Percentiles rank a stretch among this genome's conserved stretches.
Conservation (phyloP, 2,888 invertebrate species). For the Philopedon plagiatum region DNA sequence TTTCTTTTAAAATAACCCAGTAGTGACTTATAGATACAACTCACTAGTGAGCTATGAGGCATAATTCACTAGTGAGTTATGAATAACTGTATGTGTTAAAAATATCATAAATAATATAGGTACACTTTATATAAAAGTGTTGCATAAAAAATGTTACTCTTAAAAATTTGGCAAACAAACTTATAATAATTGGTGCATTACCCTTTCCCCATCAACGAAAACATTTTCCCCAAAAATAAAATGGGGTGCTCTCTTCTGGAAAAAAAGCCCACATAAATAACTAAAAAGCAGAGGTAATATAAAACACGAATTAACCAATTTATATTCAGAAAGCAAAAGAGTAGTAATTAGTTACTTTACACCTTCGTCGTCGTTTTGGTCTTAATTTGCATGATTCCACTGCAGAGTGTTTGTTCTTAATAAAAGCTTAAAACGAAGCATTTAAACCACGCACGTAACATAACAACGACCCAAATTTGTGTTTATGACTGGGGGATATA, state of each 20-base stretch:
- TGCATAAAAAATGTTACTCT: no score
- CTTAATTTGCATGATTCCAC: constrained; percentile 20
- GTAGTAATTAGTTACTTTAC: constrained; percentile 41
- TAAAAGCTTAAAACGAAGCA: constrained; percentile 37
- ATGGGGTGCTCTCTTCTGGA: not conserved
- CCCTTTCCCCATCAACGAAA: no score
- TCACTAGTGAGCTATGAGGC: no score
- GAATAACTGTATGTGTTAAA: no score
- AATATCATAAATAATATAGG: no score
- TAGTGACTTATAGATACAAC: no score
- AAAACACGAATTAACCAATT: constrained; percentile 37
- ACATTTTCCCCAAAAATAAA: no score
- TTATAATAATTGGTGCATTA: no score
- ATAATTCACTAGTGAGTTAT: no score
- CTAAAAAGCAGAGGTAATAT: not conserved
- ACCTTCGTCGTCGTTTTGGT: constrained; percentile 35
- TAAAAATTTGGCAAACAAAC: no score
- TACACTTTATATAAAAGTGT: no score
- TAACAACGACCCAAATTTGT: constrained; percentile 16
- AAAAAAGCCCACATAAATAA: constrained; percentile 24
- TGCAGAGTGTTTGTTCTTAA: constrained; percentile 36
- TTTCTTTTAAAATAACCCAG: no score
- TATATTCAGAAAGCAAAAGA: constrained; percentile 43
- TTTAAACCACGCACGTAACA: constrained; percentile 36
- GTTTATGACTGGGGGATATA: not conserved